These are phyloP conservation scores for Dynastes grantii DNA, from an alignment of 2,888 invertebrate species.

Conservation along the genomic window DNA sequence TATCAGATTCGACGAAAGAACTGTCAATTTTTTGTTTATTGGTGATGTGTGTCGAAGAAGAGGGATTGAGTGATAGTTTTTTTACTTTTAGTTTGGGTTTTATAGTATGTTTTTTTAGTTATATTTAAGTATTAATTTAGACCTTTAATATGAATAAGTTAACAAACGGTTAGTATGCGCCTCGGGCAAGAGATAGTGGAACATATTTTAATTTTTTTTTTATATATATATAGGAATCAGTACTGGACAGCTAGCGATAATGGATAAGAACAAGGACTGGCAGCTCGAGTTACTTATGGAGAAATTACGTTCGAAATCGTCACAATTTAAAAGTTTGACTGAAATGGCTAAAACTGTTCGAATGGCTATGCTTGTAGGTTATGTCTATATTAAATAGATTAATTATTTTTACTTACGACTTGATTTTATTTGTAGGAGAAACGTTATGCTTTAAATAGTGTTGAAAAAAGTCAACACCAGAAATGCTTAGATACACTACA, in stretches of 20 bases:
- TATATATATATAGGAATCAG: constrained; percentile 12
- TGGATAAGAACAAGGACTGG: constrained; percentile 80
- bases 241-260: constrained; percentile 53
- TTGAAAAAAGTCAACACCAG: constrained; percentile 89
- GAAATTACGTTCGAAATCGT: constrained; percentile 87
- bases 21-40: constrained; percentile 63
- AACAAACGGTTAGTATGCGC: constrained; percentile 60
- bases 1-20: constrained; percentile 51
- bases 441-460: constrained; percentile 88
- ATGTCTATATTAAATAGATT: constrained; percentile 47
- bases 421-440: constrained; percentile 81
- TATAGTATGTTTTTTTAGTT: constrained; percentile 41
- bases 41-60: constrained; percentile 56
- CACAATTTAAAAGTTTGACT: constrained; percentile 85
- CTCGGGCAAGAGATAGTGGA: constrained; percentile 6
- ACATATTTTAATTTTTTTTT: constrained; percentile 34
- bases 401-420: constrained; percentile 2
- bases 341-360: constrained; percentile 92
- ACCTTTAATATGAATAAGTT: constrained; percentile 60
- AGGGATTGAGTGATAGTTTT: constrained; percentile 35
- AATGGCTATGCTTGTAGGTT: constrained; percentile 86
- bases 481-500: constrained; percentile 94
- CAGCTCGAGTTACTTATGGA: constrained; percentile 94
- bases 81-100: constrained; percentile 38
- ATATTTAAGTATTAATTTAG: constrained; percentile 45